A percentile compares a stretch with the other conserved stretches of the same genome.
Evolutionary conservation across 2,888 invertebrate species (phyloP).

Genomic region (Itoplectis maculator): DNA sequence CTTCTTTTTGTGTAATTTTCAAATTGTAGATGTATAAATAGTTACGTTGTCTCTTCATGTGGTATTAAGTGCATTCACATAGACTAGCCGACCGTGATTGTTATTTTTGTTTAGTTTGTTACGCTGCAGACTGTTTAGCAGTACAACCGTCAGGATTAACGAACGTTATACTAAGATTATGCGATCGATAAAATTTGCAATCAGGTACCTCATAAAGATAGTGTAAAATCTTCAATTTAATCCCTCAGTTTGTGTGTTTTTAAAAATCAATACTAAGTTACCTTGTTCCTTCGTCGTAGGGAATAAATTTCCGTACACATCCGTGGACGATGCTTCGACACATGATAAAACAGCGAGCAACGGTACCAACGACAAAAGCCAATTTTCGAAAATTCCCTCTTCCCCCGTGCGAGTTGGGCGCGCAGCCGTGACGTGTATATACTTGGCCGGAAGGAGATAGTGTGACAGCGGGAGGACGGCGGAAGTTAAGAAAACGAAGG

Average conservation of each 20-base stretch:
- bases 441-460: constrained; percentile 1
- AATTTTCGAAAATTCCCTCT: background rate
- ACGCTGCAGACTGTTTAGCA: constrained; percentile 22
- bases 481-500: background rate
- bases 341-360: background rate
- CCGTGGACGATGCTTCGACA: constrained; percentile 1
- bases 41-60: constrained; percentile 7
- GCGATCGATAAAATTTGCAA: background rate
- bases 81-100: constrained; percentile 5
- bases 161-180: constrained; percentile 30
- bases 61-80: constrained; percentile 6
- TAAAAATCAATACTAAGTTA: background rate
- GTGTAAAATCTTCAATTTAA: background rate
- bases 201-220: background rate
- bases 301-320: constrained; percentile 1
- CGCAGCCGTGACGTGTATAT: background rate
- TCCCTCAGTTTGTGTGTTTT: background rate
- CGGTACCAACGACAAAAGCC: background rate
- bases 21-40: background rate
- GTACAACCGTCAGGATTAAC: constrained; percentile 31
- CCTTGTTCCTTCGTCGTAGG: constrained; percentile 1
- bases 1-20: constrained; percentile 5
- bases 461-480: background rate
- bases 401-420: constrained; percentile 1
- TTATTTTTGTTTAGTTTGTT: background rate